phyloP scores from a whole-genome alignment of 2,888 invertebrate genomes.

The Pogonocherus hispidulus region DNA sequence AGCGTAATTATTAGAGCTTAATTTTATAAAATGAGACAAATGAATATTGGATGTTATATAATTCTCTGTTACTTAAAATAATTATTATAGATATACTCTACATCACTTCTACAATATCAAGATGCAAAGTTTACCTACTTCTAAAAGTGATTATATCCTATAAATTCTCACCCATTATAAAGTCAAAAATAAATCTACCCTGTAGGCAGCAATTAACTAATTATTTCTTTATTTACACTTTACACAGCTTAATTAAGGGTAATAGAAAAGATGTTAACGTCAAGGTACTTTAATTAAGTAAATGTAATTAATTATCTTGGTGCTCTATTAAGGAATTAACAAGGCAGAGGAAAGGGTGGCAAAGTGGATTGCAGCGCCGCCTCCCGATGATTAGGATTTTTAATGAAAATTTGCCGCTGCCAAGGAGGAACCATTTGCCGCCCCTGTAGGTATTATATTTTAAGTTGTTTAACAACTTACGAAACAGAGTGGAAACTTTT shows the following conservation, averaged over 20 bases:
- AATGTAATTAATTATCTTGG: conserved; percentile 61
- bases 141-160: no score
- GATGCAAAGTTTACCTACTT: no score
- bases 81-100: no score
- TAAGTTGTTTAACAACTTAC: no score
- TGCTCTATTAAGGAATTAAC: conserved; percentile 59
- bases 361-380: conserved; percentile 39
- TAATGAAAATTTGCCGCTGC: conserved; percentile 1
- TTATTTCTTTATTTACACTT: conserved; percentile 62
- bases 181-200: conserved; percentile 41
- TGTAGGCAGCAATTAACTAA: conserved; percentile 59
- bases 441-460: no score
- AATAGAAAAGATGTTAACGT: conserved; percentile 56
- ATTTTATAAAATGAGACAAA: no score
- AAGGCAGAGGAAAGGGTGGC: conserved; percentile 55
- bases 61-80: no score
- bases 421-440: neutral
- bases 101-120: no score
- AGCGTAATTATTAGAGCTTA: no score
- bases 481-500: no score
- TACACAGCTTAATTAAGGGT: conserved; percentile 54
- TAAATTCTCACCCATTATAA: neutral
- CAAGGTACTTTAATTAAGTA: conserved; percentile 60
- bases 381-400: conserved; percentile 15
- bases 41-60: no score